These are phyloP conservation scores for Philonicus albiceps DNA, from an alignment of 2,888 invertebrate genomes.

Conservation along the genomic window DNA sequence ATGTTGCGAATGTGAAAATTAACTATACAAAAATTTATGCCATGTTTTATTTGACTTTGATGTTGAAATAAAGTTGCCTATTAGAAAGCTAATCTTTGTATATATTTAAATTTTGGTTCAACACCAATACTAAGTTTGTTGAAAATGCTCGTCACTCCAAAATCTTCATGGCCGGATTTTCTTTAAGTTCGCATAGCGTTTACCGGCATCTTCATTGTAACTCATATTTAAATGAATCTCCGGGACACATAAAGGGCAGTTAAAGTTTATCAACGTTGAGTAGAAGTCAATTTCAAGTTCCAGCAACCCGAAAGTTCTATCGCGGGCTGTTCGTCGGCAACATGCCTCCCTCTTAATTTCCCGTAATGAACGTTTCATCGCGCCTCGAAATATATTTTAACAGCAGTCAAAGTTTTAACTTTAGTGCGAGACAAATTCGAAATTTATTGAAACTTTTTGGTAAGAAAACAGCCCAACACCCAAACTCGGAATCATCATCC, in stretches of 20 bases:
- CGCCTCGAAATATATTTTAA: constrained; percentile 1
- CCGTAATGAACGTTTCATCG: not conserved
- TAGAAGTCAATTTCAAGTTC: not conserved
- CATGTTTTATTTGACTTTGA: not conserved
- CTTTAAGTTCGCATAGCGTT: not conserved
- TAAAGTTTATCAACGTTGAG: not conserved
- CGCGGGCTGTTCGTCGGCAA: not conserved
- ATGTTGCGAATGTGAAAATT: not conserved
- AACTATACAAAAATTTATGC: not conserved
- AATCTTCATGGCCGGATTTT: not conserved
- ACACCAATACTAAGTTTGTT: not conserved
- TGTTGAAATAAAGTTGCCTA: not conserved
- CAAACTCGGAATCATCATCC: not conserved
- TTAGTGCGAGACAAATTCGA: not conserved
- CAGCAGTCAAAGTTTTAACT: constrained; percentile 26
- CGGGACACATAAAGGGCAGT: not conserved
- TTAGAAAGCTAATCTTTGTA: not conserved
- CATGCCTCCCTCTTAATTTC: not conserved
- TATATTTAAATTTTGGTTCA: not conserved
- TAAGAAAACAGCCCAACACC: not conserved
- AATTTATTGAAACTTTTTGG: constrained; percentile 23
- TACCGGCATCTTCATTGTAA: not conserved
- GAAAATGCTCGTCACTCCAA: not conserved
- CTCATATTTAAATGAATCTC: not conserved
- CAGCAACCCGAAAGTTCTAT: not conserved